Conservation (phyloP, 2,888 invertebrate genomes). For the Ophion slaviceki region DNA sequence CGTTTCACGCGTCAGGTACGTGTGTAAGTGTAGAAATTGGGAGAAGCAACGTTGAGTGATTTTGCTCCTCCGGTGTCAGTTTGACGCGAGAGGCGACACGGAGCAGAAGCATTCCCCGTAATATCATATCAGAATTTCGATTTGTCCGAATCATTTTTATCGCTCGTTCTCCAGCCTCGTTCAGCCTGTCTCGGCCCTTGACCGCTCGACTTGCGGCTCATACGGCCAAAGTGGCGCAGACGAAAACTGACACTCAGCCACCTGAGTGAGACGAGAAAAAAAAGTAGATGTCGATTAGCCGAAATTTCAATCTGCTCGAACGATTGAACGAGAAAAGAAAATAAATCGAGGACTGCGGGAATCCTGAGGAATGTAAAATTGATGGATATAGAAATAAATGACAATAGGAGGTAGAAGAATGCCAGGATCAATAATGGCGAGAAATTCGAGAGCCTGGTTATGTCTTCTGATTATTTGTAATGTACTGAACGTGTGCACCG, state of each 20-base stretch:
- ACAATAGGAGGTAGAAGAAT: conserved; percentile 23
- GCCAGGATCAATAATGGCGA: conserved; percentile 51
- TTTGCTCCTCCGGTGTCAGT: conserved; percentile 57
- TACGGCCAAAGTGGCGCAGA: neutral
- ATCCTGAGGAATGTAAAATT: neutral
- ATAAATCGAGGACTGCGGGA: neutral
- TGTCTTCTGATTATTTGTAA: conserved; percentile 60
- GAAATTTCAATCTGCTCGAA: neutral
- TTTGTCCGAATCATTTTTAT: conserved; percentile 3
- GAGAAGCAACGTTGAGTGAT: conserved; percentile 42
- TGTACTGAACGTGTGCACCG: conserved; percentile 50
- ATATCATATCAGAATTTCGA: conserved; percentile 19
- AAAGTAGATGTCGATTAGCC: neutral
- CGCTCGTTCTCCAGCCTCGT: neutral
- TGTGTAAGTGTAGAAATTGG: neutral
- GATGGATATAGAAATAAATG: neutral
- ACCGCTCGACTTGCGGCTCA: neutral
- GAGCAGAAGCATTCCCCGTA: conserved; percentile 29
- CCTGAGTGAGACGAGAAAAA: neutral
- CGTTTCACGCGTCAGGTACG: neutral
- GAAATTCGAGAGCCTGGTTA: conserved; percentile 36
- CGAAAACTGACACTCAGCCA: neutral
- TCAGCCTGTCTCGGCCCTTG: neutral
- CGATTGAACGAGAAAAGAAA: neutral
- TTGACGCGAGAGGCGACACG: conserved; percentile 52